Base-by-base conservation (phyloP, 2,797 vertebrate species). In the Gallinago nigripennis region DNA sequence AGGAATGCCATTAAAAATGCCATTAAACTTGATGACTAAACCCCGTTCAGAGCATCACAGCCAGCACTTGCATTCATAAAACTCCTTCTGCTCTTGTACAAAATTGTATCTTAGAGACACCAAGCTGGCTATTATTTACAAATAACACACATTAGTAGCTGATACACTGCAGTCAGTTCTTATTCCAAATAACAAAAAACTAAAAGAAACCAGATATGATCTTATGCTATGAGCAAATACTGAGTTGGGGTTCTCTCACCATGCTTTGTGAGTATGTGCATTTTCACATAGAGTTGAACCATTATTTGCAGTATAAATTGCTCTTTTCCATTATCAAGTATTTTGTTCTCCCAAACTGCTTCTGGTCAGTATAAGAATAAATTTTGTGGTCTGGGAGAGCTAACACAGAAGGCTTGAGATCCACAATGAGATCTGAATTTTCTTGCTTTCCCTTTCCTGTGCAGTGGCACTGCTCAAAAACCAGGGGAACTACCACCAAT, bases 261-360 rank as follows among this genome's bases (percentile, higher is more conserved):
- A 33, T 0, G 0, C 11, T 68, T 66, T 53, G 12, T n/a, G 12
- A 60, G 48, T 6, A 20, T 4, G 2, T 30, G 6, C 18, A n/a
- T 90, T 83, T 70, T 83, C 33, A 71, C 17, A 8, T 37, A 6
- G 6, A 11, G 2, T 56, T 53, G 31, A 45, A 51, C 2, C 5
- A 12, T 17, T 75, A 45, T 65, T 71, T 58, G 30, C 37, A 81
- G 41, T 3, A 56, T 41, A 61, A 54, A 24, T 24, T 31, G 14
- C 20, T 92, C 8, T 83, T 80, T 70, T 43, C 43, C 16, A 6
- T 46, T 71, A 39, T 13, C 30, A 51, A 53, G 31, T 11, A 65
- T 65, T 64, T 84, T 79, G 17, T 64, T 75, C 66, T 90, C 27
- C 5, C 21, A 53, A 3, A 31, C 33, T 31, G 15, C 10, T 56